A percentile compares a stretch with the other conserved stretches of the same genome.
These are phyloP conservation scores for Tortrix viridana DNA, from an alignment of 2,888 invertebrate species.

Conservation along the genomic window DNA sequence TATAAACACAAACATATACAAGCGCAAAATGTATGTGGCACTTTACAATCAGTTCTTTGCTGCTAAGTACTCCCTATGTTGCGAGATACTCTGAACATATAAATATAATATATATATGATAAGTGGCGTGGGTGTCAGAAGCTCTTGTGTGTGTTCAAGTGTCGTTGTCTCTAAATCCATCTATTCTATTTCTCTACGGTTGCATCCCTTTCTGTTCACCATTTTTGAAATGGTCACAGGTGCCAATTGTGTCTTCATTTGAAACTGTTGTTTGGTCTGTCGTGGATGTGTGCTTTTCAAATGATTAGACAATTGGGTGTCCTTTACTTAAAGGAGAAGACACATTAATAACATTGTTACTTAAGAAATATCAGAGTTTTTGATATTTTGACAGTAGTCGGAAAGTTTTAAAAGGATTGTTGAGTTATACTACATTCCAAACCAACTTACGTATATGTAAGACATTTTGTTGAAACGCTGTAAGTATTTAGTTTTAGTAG, in stretches of 20 bases:
- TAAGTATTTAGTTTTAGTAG: no score
- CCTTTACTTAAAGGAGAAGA: slow-evolving; percentile 30
- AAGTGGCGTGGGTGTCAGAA: slow-evolving; percentile 47
- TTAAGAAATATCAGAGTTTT: no score
- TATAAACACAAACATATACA: slow-evolving; percentile 35
- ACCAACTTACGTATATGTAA: neutral
- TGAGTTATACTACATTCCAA: slow-evolving; percentile 19
- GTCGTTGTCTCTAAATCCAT: slow-evolving; percentile 79
- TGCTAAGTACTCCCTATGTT: slow-evolving; percentile 54
- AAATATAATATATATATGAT: slow-evolving; percentile 34
- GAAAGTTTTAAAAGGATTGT: neutral
- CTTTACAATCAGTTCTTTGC: slow-evolving; percentile 72
- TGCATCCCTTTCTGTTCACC: slow-evolving; percentile 25
- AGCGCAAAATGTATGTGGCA: slow-evolving; percentile 68
- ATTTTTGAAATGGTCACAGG: slow-evolving; percentile 1
- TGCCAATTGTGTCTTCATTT: slow-evolving; percentile 37
- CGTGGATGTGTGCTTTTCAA: slow-evolving; percentile 28
- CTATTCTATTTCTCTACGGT: slow-evolving; percentile 49
- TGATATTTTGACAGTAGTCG: no score
- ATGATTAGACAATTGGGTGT: slow-evolving; percentile 36
- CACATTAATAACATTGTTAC: slow-evolving; percentile 31
- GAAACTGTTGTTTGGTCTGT: slow-evolving; percentile 18
- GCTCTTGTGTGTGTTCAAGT: slow-evolving; percentile 74
- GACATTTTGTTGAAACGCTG: no score
- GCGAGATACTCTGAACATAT: slow-evolving; percentile 43